Evolutionary conservation across 1,140 invertebrate species (phyloP).

Genomic region (Piezodorus guildinii): DNA sequence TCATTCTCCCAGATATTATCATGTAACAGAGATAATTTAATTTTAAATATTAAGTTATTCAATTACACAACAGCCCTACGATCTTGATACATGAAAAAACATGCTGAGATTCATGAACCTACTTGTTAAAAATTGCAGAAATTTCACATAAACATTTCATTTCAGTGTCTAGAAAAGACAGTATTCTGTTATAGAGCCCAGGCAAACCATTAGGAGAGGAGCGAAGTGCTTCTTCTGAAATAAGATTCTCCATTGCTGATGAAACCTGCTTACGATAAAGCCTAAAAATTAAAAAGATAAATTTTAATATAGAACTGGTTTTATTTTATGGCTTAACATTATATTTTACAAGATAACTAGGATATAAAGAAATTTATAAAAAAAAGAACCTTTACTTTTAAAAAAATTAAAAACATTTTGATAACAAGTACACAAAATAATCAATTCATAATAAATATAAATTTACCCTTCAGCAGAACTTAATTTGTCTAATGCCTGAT

Average conservation of each 20-base stretch:
- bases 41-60: too few relatives aligned
- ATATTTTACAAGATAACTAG: too few relatives aligned
- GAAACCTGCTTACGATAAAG: conserved; percentile 47
- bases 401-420: too few relatives aligned
- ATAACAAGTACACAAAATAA: too few relatives aligned
- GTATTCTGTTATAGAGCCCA: conserved; percentile 59
- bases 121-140: conserved; percentile 20
- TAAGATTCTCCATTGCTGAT: conserved; percentile 56
- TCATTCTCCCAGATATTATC: too few relatives aligned
- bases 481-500: conserved; percentile 22
- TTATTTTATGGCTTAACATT: too few relatives aligned
- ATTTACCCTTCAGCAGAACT: conserved; percentile 23
- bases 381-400: too few relatives aligned
- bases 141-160: conserved; percentile 26
- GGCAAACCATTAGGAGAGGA: conserved; percentile 56
- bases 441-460: background rate
- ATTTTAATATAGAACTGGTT: background rate
- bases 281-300: conserved; percentile 5
- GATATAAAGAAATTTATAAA: too few relatives aligned
- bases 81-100: too few relatives aligned
- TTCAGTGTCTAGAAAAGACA: conserved; percentile 51
- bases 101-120: background rate
- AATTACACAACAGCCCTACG: too few relatives aligned
- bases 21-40: too few relatives aligned
- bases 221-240: conserved; percentile 60